Evolutionary conservation across 2,888 invertebrate species (phyloP), one percentile per base, ranked within the genome.

Genomic region (Monoplex corrugatus): DNA sequence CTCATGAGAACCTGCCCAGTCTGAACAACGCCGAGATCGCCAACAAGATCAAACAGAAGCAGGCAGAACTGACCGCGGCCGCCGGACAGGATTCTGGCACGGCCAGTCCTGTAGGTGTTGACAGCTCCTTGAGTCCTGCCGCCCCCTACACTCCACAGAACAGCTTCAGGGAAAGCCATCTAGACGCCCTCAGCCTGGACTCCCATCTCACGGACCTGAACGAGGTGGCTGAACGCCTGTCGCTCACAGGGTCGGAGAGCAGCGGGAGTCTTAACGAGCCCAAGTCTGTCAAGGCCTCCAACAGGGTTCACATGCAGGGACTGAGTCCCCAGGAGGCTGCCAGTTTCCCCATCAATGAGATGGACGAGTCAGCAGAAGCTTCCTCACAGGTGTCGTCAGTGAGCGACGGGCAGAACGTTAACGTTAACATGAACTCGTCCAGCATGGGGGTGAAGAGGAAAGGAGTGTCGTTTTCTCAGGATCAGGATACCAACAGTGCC

Each of bases 121-220:
- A 87, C 75, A 88, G 87, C 35, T 80, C 43, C 5, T 10, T 13
- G 8, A 57, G 57, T 10, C 89, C 91, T 1, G 94, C 94, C 35
- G 85, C 57, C 85, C 95, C 96, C 1, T 96, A 94, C 90, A 96
- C 96, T 0, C 96, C 96, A 6, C 95, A 95, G 91, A 96, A 96
- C 91, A 96, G 95, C 91, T 95, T 93, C 92, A 94, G 94, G 19
- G 96, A 96, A 38, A 89, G 89, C 44, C 68, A 8, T 19, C 43
- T 90, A 45, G 87, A 43, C 5, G 32, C 40, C 13, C 57, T 90
- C 32, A 89, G 87, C 10, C 19, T 40, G 32, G n/a, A 78, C 57
- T 32, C 84, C 19, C 80, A 84, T 10, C 35, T 90, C 5, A 87
- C 90, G 10, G 91, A 91, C 50, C 78, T 90, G n/a, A 88, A 89